phyloP scores from a whole-genome alignment of 2,113 vertebrate species.

The Pseudolaguvia tuberculata region DNA sequence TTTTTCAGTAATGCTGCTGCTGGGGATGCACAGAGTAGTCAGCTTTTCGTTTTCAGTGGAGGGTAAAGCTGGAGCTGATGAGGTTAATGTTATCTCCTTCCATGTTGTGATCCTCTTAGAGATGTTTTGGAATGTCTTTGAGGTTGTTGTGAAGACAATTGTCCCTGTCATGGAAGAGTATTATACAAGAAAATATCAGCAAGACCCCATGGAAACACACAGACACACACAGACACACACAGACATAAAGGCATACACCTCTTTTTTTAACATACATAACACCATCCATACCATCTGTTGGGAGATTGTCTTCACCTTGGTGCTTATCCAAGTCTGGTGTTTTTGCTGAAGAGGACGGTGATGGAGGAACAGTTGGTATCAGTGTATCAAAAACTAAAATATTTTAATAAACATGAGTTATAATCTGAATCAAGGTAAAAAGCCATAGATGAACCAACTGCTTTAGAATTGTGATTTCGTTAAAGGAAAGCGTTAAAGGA shows the following conservation, averaged over 20 bases:
- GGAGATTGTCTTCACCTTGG: background rate
- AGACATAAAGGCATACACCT: too few species aligned
- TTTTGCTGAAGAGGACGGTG: background rate
- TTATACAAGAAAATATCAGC: conserved; percentile 17
- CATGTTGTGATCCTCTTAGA: conserved; percentile 25
- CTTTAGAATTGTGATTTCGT: background rate
- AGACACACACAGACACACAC: background rate
- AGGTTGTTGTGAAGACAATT: conserved; percentile 14
- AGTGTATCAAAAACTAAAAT: background rate
- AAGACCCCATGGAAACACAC: background rate
- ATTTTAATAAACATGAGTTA: background rate
- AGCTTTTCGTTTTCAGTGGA: conserved; percentile 10
- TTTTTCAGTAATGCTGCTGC: background rate
- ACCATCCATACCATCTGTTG: background rate
- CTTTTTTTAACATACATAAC: too few species aligned
- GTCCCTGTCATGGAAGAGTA: conserved; percentile 29
- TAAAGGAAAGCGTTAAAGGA: too few species aligned
- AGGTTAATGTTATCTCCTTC: conserved; percentile 4
- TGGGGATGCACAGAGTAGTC: background rate
- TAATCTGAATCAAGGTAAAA: background rate
- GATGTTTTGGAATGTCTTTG: background rate
- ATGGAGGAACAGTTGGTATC: background rate
- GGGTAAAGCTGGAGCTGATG: conserved; percentile 16
- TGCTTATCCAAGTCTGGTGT: background rate
- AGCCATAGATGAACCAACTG: background rate